These are phyloP conservation scores for Pelodiscus sinensis DNA, from an alignment of 2,113 vertebrate genomes.

Conservation along the genomic window DNA sequence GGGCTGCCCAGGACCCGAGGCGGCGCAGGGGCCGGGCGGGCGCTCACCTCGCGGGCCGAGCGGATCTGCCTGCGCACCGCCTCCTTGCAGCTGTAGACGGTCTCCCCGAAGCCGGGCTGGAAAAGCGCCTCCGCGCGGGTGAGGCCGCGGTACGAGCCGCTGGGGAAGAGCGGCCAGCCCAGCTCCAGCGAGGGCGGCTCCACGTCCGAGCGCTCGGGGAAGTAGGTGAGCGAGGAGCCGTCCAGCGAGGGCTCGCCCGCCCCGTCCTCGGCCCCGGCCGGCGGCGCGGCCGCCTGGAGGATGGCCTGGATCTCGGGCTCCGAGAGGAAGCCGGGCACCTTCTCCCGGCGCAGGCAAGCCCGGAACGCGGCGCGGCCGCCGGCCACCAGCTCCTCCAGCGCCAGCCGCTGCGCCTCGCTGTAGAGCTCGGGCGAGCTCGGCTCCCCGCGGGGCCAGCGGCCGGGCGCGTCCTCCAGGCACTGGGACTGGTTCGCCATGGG, in stretches of 20 bases:
- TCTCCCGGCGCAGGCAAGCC: slow-evolving; percentile 81
- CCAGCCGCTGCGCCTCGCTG: slow-evolving; percentile 92
- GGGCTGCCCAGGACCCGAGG: too few species aligned
- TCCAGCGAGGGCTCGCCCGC: slow-evolving; percentile 78
- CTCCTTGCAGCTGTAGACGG: slow-evolving; percentile 92
- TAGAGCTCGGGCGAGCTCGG: slow-evolving; percentile 80
- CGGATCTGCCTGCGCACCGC: slow-evolving; percentile 89
- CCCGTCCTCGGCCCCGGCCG: slow-evolving; percentile 76
- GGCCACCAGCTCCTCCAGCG: slow-evolving; percentile 89
- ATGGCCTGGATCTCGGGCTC: slow-evolving; percentile 85
- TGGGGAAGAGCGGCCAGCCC: slow-evolving; percentile 91
- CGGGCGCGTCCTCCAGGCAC: slow-evolving; percentile 83
- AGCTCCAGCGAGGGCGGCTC: slow-evolving; percentile 93
- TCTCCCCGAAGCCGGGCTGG: slow-evolving; percentile 87
- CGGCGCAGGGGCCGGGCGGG: neutral
- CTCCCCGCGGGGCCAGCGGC: slow-evolving; percentile 52
- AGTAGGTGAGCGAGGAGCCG: slow-evolving; percentile 94
- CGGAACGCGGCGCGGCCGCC: slow-evolving; percentile 81
- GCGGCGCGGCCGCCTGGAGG: slow-evolving; percentile 71
- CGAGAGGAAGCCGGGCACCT: slow-evolving; percentile 87
- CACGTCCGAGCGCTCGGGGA: slow-evolving; percentile 92
- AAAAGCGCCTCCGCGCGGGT: slow-evolving; percentile 92
- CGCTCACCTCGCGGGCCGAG: slow-evolving; percentile 87
- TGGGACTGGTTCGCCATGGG: slow-evolving; percentile 68
- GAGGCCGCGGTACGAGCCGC: slow-evolving; percentile 75